Base-by-base conservation (phyloP, 92 coral and sea anemone genomes). In the Parazoanthus darwini region DNA sequence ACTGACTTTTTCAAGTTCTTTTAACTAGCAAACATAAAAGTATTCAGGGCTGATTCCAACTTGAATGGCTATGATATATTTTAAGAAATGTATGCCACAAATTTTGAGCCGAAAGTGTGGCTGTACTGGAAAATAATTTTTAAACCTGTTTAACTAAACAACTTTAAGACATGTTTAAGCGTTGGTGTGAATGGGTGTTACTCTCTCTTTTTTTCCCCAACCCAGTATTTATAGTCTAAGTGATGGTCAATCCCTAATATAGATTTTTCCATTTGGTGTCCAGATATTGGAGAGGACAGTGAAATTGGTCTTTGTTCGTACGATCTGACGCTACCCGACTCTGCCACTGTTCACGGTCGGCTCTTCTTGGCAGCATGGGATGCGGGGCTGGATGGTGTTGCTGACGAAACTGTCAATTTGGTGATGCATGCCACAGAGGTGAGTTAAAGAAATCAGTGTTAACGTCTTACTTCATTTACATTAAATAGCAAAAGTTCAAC, bases 281-380 rank as follows among this genome's bases (percentile, higher is more conserved):
- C 90, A 90, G 98, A 95, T 79, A 86, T 95, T 66, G 93, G 94
- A 29, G 99, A 97, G 78, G 99, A 97, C 89, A 96, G 99, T 89
- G 98, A 97, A 71, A 92, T 97, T 81, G 96, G 98, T n/a, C 88
- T 97, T 39, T 97, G 99, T 74, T 90, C 97, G 3, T 97, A 97
- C 85, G 99, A 97, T 85, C 77, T 95, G 90, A 94, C 92, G 94
- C 90, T 97, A 86, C 99, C 99, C 8, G 99, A 97, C 90, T 88
- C 96, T 14, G 97, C 98, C 25, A 96, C 99, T 8, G 89, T 97
- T 29, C 96, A 95, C 89, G 99, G 99, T 13, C 92, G 99, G 59
- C 88, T 97, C 78, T 97, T 96, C 91, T 96, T 97, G 67, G 98
- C 94, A 4, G 99, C 99, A 15, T 97, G 98, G 99, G 99, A 97